Evolutionary conservation across 2,113 vertebrate species (phyloP), one percentile per base, ranked within the genome.

Genomic region (Cryptotis parvus): DNA sequence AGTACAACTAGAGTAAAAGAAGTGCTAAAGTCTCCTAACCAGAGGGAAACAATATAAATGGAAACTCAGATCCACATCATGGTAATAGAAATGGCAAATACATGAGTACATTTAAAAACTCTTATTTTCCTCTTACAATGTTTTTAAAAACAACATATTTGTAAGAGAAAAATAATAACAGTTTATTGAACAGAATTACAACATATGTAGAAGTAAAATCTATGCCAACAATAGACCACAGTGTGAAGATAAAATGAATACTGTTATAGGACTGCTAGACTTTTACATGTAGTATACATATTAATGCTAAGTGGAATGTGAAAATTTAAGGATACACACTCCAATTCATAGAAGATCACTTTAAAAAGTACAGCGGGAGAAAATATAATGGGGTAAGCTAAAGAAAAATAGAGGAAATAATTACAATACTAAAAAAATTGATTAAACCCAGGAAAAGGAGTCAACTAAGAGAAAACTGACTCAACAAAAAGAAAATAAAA

Each of bases 11-110:
- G 18, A 58, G 4, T 58, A 58, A 20, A 58, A 58, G 55, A 58
- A 58, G 24, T 58, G 55, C 55, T 58, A 58, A 78, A 73, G n/a
- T 58, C 58, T 78, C 41, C 63, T 63, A 84, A 87, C 20, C 49
- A 72, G 72, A 91, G 31, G 83, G 16, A 83, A 78, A 73, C 55
- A 72, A 73, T n/a, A 55, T 52, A 91, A 86, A 83, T 39, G 3
- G 65, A 83, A 76, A 89, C 4, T 77, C 72, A 39, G 39, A 43
- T 83, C 33, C 41, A 73, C 3, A 78, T 12, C 81, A 41, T 2
- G 65, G 31, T 37, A 31, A 14, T n/a, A 77, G 41, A 45, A 55
- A 83, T 73, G 55, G 41, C 12, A 78, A 73, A 22, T 58, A 78
- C 3, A 3, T 15, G 26, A 5, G 35, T 55, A 72, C 58, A 84